Evolutionary conservation across 2,888 invertebrate species (phyloP).

Genomic region (Bombylius discolor): DNA sequence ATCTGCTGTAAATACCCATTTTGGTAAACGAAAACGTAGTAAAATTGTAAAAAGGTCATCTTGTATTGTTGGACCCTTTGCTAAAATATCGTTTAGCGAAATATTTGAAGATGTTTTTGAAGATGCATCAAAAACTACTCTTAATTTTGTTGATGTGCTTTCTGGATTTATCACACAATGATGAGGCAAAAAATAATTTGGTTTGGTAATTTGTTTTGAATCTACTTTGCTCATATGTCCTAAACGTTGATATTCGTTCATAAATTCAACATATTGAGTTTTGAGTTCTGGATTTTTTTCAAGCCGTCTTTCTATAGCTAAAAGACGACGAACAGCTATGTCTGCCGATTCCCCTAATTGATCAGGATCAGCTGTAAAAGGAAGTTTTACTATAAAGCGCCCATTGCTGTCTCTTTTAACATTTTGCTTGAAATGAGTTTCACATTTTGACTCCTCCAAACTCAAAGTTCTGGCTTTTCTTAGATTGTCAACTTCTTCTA

Average conservation of each 20-base stretch:
- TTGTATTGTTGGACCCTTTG: constrained; percentile 9
- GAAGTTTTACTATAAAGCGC: constrained; percentile 13
- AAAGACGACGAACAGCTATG: constrained; percentile 11
- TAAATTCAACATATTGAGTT: constrained; percentile 14
- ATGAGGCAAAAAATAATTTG: neutral
- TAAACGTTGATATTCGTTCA: constrained; percentile 14
- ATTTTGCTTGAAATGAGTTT: constrained; percentile 13
- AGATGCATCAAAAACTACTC: constrained; percentile 5
- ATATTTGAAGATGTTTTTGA: constrained; percentile 9
- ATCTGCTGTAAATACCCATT: constrained; percentile 8
- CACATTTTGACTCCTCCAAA: constrained; percentile 11
- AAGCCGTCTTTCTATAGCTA: constrained; percentile 13
- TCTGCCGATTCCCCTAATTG: constrained; percentile 1
- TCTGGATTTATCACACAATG: neutral
- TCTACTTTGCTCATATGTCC: constrained; percentile 14
- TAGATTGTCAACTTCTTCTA: neutral
- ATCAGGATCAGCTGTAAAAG: constrained; percentile 10
- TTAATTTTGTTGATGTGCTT: constrained; percentile 5
- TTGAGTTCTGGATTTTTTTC: constrained; percentile 9
- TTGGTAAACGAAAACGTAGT: constrained; percentile 1
- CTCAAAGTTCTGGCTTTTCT: neutral
- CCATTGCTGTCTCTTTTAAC: constrained; percentile 5
- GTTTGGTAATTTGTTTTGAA: neutral
- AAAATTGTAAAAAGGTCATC: constrained; percentile 10
- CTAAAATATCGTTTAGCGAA: constrained; percentile 11